Base-by-base conservation (phyloP, 1,140 invertebrate genomes). In the Subanguina moxae region DNA sequence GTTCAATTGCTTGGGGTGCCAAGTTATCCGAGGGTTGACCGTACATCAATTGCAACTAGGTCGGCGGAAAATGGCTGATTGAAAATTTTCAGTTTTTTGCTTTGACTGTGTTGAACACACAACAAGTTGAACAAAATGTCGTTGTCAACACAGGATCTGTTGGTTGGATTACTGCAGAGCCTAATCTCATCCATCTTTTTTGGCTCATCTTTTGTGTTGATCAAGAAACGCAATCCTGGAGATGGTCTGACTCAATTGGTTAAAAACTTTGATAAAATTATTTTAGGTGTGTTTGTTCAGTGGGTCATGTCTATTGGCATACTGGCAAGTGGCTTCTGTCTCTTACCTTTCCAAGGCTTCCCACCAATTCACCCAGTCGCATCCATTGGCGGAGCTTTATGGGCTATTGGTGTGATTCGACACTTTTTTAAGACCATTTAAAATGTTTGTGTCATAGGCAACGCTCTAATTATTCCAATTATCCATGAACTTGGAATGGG, bases 161-260 rank as follows among this genome's bases (percentile, higher is more conserved):
- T 25, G 8, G 15, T 52, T 52, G 48, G 48, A 21, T 52, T 52
- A 5, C n/a, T 25, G 23, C n/a, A 52, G 48, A 52, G 48, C 17
- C 3, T 52, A 5, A 52, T 52, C 3, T 52, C 48, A 5, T 3
- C n/a, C 8, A 52, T 19, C 23, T 52, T 52, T 19, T 52, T 52
- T 52, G 48, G 48, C 48, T 52, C 48, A 52, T 52, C 3, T 52
- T 52, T 7, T 52, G 48, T 52, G 48, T 5, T 52, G 23, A 52
- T 52, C 48, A 52, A 52, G 48, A 52, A 52, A 15, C 3, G 48
- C 3, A 25, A 25, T 21, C n/a, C 23, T 52, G 48, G 48, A 52
- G 48, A 52, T 52, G 48, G 48, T 52, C 32, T 38, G 3, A 38
- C 32, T 11, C 32, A 38, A 38, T 38, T 38, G 11, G 32, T n/a